phyloP scores from a whole-genome alignment of 2,113 vertebrate genomes.

The Thamnaconus septentrionalis region DNA sequence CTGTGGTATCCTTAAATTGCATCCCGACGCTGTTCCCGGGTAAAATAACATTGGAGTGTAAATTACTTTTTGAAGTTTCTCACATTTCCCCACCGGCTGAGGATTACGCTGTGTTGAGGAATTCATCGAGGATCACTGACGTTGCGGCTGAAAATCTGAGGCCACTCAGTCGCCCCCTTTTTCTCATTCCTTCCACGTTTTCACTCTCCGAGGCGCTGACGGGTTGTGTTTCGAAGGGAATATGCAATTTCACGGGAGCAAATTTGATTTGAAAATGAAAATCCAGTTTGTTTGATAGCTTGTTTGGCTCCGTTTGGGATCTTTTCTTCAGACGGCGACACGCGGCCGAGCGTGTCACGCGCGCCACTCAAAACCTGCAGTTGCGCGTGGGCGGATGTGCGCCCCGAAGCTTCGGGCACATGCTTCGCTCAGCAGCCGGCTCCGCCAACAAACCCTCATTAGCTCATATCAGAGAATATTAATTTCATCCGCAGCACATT shows the following conservation, averaged over 20 bases:
- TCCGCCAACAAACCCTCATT: slow-evolving; percentile 41
- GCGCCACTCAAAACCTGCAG: neutral
- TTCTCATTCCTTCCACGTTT: neutral
- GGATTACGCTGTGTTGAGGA: slow-evolving; percentile 30
- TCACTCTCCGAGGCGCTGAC: slow-evolving; percentile 16
- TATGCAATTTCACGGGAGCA: slow-evolving; percentile 3
- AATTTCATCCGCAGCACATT: slow-evolving; percentile 35
- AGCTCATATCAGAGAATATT: slow-evolving; percentile 51
- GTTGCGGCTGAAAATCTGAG: slow-evolving; percentile 29
- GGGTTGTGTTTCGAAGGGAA: slow-evolving; percentile 10
- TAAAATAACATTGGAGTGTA: slow-evolving; percentile 40
- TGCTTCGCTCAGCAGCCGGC: neutral
- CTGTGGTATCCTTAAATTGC: slow-evolving; percentile 29
- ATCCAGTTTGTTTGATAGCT: neutral
- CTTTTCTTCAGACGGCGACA: neutral
- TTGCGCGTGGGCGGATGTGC: neutral
- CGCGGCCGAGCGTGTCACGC: too few relatives aligned
- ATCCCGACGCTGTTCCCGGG: slow-evolving; percentile 5
- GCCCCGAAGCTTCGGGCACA: slow-evolving; percentile 6
- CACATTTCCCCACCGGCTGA: slow-evolving; percentile 44
- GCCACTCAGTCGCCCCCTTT: neutral
- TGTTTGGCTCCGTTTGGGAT: slow-evolving; percentile 1
- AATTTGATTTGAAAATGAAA: too few relatives aligned
- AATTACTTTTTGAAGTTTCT: slow-evolving; percentile 51
- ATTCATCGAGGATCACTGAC: slow-evolving; percentile 40